Conservation (phyloP, 2,888 invertebrate genomes). For the Mellilla xanthometata region DNA sequence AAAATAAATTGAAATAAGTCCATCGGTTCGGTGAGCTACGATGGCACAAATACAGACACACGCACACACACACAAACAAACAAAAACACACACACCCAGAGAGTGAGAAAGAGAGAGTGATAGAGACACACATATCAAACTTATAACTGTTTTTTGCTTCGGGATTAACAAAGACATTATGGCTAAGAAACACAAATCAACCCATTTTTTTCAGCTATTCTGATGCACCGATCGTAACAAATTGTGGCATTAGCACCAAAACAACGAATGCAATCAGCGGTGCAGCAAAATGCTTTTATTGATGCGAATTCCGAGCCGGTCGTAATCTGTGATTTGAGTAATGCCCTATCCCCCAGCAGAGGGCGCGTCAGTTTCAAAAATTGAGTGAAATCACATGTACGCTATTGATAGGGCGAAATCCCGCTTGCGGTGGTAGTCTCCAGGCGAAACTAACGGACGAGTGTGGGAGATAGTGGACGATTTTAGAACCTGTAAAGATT, state of each 20-base stretch:
- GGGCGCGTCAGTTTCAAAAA: constrained; percentile 80
- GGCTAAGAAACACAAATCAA: not conserved
- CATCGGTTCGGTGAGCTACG: too few species aligned
- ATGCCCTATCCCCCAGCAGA: constrained; percentile 54
- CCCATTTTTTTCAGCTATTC: not conserved
- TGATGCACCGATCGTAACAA: not conserved
- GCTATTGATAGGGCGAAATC: constrained; percentile 68
- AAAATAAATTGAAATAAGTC: too few species aligned
- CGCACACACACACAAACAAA: too few species aligned
- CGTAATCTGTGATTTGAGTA: constrained; percentile 67
- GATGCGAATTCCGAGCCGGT: constrained; percentile 39
- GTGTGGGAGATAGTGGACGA: not conserved
- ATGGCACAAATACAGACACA: too few species aligned
- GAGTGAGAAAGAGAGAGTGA: too few species aligned
- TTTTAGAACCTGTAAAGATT: too few species aligned
- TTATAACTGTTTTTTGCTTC: too few species aligned
- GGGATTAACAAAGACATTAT: too few species aligned
- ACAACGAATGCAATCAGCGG: constrained; percentile 24
- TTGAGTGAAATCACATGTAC: constrained; percentile 79
- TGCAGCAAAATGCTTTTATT: constrained; percentile 34
- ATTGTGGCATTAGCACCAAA: constrained; percentile 8
- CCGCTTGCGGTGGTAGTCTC: constrained; percentile 39
- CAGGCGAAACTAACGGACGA: constrained; percentile 35
- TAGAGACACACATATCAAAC: too few species aligned
- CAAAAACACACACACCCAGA: too few species aligned